Base-by-base conservation (phyloP, 2,113 vertebrate species). In the Sander vitreus region DNA sequence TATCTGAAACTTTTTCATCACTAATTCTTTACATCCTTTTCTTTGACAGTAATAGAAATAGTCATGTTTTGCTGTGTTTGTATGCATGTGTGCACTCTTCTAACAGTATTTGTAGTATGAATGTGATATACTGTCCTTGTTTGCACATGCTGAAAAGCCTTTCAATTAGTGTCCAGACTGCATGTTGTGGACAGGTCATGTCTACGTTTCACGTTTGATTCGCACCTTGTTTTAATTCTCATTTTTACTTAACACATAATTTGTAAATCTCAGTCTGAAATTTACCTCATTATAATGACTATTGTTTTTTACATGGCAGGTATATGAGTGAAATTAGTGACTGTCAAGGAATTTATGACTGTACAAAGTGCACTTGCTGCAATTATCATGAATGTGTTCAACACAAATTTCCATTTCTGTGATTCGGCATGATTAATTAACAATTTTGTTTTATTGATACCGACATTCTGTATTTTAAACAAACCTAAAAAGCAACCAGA, bases 1-100 rank as follows among this genome's bases (percentile, higher is more conserved):
- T 13, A 73, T 63, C 6, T 53, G 6, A 84, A 85, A 90, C 75
- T 84, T 89, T 83, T 73, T 39, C 33, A n/a, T 27, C 48, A 39
- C 36, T 55, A 21, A 69, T 66, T 66, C 16, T 65, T 79, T n/a
- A 2, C 43, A 82, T 84, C 48, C 1, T 68, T 64, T 69, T 11
- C 19, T 66, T 21, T 64, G 39, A 71, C 53, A 54, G 30, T 33
- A 9, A 43, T 72, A 27, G 18, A 76, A 43, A 9, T 63, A 30
- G 33, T 53, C 6, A 30, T 43, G n/a, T 36, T 36, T 15, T 19
- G 27, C 12, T 79, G 18, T 18, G 7, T 47, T 25, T 64, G 23
- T 25, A 39, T 80, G 58, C 57, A 39, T 77, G 36, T 58, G 63
- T 73, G 70, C 16, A 12, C 16, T 48, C 30, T 50, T 51, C 19